Conservation (phyloP, 2,888 invertebrate species). For the Tetanocera ferruginea region DNA sequence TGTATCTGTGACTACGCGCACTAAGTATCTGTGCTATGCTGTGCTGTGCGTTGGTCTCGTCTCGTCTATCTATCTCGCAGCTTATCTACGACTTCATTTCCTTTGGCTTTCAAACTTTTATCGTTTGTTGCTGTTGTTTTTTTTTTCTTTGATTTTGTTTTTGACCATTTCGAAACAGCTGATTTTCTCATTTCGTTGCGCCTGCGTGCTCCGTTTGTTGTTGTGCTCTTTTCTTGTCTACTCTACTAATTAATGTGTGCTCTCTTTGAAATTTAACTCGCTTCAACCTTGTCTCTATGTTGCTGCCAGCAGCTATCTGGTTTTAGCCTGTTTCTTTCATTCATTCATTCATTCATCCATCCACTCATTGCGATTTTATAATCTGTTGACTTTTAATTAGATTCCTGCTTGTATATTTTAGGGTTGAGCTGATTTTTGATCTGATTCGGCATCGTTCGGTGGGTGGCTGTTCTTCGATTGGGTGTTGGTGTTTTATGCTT, state of each 20-base stretch:
- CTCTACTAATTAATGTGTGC: slow-evolving; percentile 9
- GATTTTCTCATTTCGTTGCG: slow-evolving; percentile 37
- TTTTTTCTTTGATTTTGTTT: slow-evolving; percentile 27
- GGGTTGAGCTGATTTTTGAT: slow-evolving; percentile 37
- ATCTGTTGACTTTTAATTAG: slow-evolving; percentile 65
- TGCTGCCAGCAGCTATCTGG: slow-evolving; percentile 8
- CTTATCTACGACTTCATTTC: slow-evolving; percentile 61
- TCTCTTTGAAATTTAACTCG: slow-evolving; percentile 6
- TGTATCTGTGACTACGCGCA: background rate
- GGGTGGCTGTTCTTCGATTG: slow-evolving; percentile 7
- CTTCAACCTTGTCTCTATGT: slow-evolving; percentile 1
- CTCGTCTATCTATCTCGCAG: slow-evolving; percentile 19
- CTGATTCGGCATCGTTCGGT: background rate
- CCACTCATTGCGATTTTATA: slow-evolving; percentile 33
- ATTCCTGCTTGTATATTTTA: slow-evolving; percentile 55
- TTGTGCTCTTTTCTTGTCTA: background rate
- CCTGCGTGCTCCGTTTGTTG: slow-evolving; percentile 25
- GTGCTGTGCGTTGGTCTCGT: slow-evolving; percentile 4
- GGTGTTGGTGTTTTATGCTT: background rate
- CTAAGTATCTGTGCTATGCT: slow-evolving; percentile 2
- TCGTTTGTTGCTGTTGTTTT: slow-evolving; percentile 49
- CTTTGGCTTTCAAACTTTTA: slow-evolving; percentile 51
- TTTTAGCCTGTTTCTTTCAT: background rate
- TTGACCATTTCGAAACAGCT: slow-evolving; percentile 25
- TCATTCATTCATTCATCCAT: slow-evolving; percentile 4